phyloP scores from a whole-genome alignment of 1,140 invertebrate genomes.

The Trichomalopsis sarcophagae region DNA sequence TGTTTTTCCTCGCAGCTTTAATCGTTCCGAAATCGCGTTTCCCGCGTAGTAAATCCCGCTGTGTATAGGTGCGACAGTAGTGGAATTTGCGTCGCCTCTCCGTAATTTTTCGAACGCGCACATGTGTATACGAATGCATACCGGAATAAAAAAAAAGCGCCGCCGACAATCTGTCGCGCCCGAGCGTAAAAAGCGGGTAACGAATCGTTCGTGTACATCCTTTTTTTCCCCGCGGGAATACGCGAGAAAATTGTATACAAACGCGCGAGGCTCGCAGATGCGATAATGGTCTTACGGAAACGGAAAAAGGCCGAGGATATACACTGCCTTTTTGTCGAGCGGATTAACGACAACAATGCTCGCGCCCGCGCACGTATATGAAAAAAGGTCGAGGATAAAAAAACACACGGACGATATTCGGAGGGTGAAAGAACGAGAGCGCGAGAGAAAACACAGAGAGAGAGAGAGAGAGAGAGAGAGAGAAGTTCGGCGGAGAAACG shows the following conservation, averaged over 20 bases:
- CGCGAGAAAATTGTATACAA: not conserved
- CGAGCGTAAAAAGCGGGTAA: not conserved
- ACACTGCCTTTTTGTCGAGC: not conserved
- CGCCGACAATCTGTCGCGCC: not conserved
- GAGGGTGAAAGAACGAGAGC: not conserved
- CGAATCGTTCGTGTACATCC: not conserved
- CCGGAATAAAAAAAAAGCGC: not conserved
- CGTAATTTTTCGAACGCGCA: not conserved
- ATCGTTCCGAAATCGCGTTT: conserved; percentile 1
- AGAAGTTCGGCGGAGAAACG: not conserved
- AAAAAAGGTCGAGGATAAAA: not conserved
- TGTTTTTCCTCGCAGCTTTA: not conserved
- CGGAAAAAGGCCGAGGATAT: not conserved
- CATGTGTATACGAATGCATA: not conserved
- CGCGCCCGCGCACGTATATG: not conserved
- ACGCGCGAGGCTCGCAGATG: not conserved
- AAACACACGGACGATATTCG: not conserved
- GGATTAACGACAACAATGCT: not conserved
- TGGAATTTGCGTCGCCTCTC: not conserved
- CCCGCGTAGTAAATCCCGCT: not conserved
- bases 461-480: not conserved
- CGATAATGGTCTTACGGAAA: conserved; percentile 17
- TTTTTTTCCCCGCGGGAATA: not conserved
- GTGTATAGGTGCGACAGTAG: not conserved
- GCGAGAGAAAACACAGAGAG: not conserved